Evolutionary conservation across 2,797 vertebrate species (phyloP), one percentile per base, ranked within the genome.

Genomic region (Arremon brunneinucha): DNA sequence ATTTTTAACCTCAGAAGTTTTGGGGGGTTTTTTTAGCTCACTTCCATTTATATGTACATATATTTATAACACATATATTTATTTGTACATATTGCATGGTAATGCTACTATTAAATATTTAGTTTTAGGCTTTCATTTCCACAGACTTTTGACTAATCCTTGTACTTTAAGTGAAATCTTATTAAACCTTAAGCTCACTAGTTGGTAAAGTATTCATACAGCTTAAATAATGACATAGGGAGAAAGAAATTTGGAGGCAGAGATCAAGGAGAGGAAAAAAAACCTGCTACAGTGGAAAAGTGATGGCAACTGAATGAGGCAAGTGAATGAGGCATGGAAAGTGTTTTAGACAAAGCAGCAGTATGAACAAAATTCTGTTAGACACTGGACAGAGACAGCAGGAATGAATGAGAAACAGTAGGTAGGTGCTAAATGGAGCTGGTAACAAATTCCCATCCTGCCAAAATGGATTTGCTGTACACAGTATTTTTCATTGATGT

Each of bases 311-410:
- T n/a, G 83, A 95, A 90, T 89, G 85, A 94, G 34, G 78, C 72
- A 92, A 94, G 84, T 55, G 91, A 94, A 87, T 91, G 91, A 94
- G 84, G 84, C 91, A 89, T 65, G 63, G n/a, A 80, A 92, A 91
- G 22, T 63, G 77, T 83, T 92, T 89, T 22, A 97, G 65, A 93
- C 55, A 89, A 83, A 93, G 57, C 68, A 93, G 50, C 43, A 88
- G 55, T 53, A 83, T 16, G 53, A 92, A 79, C 78, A 89, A 69
- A 87, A 77, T 15, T 77, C 65, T 80, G 69, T 67, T 52, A 26
- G n/a, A 27, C 43, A 79, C 67, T 62, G 57, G 69, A 57, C 68
- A 86, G 60, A 78, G 71, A 69, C 72, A 87, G 82, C 85, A 75
- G 79, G 72, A 90, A 46, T 37, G 50, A 92, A 83, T 75, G 69